A percentile compares a stretch with the other conserved stretches of the same genome.
Conservation (phyloP, 2,797 vertebrate genomes). For the Mycteria americana region DNA sequence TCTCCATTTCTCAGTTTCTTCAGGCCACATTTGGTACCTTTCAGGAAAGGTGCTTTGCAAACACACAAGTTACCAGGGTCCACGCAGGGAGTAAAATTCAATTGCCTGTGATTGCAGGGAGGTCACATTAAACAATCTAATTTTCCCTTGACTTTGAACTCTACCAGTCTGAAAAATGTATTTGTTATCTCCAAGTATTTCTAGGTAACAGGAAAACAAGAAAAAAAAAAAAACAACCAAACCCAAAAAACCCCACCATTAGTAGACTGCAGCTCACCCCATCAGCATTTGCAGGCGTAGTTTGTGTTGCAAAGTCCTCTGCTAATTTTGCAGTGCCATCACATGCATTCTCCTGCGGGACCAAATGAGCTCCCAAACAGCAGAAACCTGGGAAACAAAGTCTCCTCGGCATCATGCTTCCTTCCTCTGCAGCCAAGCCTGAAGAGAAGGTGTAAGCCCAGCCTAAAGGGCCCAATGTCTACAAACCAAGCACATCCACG, state of each 20-base stretch:
- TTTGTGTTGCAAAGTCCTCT: neutral
- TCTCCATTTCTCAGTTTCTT: neutral
- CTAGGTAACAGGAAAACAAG: neutral
- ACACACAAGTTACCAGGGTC: too few species aligned
- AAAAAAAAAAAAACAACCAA: neutral
- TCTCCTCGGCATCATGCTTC: accelerated
- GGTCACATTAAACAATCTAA: neutral
- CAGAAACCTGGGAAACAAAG: neutral
- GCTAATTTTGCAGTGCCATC: neutral
- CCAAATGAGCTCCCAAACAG: neutral
- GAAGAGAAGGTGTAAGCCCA: neutral
- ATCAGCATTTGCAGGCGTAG: neutral
- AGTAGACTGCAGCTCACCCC: neutral
- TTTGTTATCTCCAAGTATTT: neutral
- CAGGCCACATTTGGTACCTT: neutral
- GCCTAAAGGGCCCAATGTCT: accelerated
- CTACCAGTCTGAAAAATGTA: neutral
- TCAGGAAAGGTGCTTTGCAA: neutral
- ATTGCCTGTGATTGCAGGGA: neutral
- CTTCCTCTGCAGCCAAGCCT: neutral
- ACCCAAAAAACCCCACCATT: too few species aligned
- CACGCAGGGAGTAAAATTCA: neutral
- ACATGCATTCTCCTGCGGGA: neutral
- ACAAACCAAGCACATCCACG: accelerated
- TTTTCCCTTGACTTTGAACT: neutral